These are phyloP conservation scores for Flabesymbios commensalis DNA, from an alignment of 2,888 invertebrate species.

Conservation along the genomic window DNA sequence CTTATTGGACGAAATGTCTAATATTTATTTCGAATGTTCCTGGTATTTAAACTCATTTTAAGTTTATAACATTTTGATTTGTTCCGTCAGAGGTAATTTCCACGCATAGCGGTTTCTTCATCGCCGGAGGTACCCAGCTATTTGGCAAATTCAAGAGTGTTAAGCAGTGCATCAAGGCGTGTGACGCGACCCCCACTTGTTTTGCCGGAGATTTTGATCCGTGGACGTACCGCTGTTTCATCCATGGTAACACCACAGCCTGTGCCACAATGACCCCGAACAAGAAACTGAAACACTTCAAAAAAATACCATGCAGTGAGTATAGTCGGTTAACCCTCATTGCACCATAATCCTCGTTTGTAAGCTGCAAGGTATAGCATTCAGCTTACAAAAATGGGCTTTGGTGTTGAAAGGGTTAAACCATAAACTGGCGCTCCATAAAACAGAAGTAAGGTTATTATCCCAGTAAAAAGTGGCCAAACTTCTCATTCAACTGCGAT, in stretches of 20 bases:
- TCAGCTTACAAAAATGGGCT: too few species aligned
- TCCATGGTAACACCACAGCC: conserved; percentile 25
- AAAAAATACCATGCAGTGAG: conserved; percentile 27
- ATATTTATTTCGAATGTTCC: too few species aligned
- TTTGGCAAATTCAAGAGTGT: conserved; percentile 22
- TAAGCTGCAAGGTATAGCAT: background rate
- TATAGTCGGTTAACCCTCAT: too few species aligned
- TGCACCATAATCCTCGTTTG: background rate
- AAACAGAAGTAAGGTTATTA: too few species aligned
- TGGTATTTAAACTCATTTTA: too few species aligned
- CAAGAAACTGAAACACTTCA: conserved; percentile 27
- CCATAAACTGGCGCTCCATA: too few species aligned
- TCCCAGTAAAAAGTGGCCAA: too few species aligned
- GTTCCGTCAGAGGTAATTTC: conserved; percentile 21
- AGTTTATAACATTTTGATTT: background rate
- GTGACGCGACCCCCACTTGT: conserved; percentile 19
- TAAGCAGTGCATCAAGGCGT: conserved; percentile 26
- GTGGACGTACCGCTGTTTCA: conserved; percentile 26
- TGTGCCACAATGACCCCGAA: conserved; percentile 14
- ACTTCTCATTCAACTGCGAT: too few species aligned
- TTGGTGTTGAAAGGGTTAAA: too few species aligned
- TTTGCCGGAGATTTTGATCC: conserved; percentile 29
- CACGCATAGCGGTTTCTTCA: conserved; percentile 23
- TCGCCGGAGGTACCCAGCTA: conserved; percentile 27
- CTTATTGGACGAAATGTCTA: too few species aligned